A percentile compares a stretch with the other conserved stretches of the same genome.
Evolutionary conservation across 2,797 vertebrate species (phyloP).

Genomic region (Distichodus sexfasciatus): DNA sequence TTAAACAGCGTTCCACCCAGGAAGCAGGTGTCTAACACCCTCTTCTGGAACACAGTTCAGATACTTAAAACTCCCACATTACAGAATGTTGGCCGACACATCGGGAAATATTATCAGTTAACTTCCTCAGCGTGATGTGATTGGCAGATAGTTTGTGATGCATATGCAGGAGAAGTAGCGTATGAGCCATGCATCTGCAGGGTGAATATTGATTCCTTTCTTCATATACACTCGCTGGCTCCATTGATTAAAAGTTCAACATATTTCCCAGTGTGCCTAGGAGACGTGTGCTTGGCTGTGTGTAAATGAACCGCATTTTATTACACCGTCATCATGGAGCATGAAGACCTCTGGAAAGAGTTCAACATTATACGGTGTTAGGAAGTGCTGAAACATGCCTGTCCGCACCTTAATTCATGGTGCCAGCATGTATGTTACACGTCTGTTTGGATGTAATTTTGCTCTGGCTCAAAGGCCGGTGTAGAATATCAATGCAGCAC

Average conservation of each 20-base stretch:
- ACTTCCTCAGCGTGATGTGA: slow-evolving; percentile 20
- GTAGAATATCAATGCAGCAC: slow-evolving; percentile 1
- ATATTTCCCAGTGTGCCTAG: slow-evolving; percentile 39
- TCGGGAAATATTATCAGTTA: no score
- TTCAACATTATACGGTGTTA: slow-evolving; percentile 38
- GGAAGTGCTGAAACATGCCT: slow-evolving; percentile 51
- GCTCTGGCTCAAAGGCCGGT: background rate
- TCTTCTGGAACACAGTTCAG: slow-evolving; percentile 29
- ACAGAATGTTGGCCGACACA: slow-evolving; percentile 13
- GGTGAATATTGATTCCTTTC: slow-evolving; percentile 38
- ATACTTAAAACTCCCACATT: slow-evolving; percentile 38
- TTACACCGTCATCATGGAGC: slow-evolving; percentile 53
- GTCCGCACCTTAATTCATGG: background rate
- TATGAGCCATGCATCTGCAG: slow-evolving; percentile 1
- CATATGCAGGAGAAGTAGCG: slow-evolving; percentile 17
- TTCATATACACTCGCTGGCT: slow-evolving; percentile 33
- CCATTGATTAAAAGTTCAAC: slow-evolving; percentile 40
- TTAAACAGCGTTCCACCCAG: slow-evolving; percentile 57
- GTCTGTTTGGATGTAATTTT: background rate
- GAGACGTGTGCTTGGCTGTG: slow-evolving; percentile 59
- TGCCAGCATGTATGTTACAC: background rate
- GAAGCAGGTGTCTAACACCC: slow-evolving; percentile 58
- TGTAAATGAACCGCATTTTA: slow-evolving; percentile 49
- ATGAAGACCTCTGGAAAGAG: slow-evolving; percentile 37
- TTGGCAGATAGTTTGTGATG: slow-evolving; percentile 31